phyloP scores from a whole-genome alignment of 2,797 vertebrate genomes.

The Rhabdomys pumilio region DNA sequence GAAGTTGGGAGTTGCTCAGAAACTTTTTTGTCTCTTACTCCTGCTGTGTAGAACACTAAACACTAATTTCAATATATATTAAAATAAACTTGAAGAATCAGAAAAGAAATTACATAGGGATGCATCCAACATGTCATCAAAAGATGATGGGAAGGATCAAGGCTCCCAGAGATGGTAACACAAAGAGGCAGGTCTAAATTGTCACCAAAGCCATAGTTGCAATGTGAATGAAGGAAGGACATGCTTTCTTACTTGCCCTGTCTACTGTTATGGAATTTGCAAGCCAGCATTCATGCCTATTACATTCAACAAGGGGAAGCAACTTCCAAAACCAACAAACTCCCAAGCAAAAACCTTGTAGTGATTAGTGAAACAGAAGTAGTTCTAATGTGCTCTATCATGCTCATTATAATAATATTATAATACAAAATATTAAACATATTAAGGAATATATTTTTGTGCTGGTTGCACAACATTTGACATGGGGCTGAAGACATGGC shows the following conservation, averaged over 20 bases:
- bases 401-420: neutral
- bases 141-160: neutral
- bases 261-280: neutral
- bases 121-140: neutral
- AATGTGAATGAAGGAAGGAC: neutral
- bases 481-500: neutral
- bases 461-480: neutral
- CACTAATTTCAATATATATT: neutral
- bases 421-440: neutral
- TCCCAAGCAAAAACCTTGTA: neutral
- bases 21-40: neutral
- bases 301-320: neutral
- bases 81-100: neutral
- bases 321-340: slow-evolving; percentile 7
- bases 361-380: neutral
- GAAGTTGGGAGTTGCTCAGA: neutral
- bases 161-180: neutral
- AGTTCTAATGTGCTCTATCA: slow-evolving; percentile 36
- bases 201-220: neutral
- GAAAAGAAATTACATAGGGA: slow-evolving; percentile 8
- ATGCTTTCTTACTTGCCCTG: neutral
- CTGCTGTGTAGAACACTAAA: neutral
- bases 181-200: neutral
- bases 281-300: neutral
- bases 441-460: neutral